These are phyloP conservation scores for Girardinus metallicus DNA, from an alignment of 2,797 vertebrate species.

Conservation along the genomic window DNA sequence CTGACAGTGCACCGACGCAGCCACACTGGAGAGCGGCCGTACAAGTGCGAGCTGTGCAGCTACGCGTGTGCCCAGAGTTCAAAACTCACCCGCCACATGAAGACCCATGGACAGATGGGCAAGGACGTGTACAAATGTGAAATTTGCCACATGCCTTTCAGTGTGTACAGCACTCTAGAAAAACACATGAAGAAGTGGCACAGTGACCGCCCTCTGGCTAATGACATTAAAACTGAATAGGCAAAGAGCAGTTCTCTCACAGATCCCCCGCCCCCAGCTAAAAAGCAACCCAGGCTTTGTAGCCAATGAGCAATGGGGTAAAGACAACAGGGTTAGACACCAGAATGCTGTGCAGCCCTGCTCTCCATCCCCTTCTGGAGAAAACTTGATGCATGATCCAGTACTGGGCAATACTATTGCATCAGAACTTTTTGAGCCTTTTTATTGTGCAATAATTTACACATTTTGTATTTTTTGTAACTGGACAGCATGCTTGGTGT, in stretches of 20 bases:
- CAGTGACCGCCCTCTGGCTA: constrained; percentile 96
- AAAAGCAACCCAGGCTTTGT: constrained; percentile 68
- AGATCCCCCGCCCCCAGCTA: constrained; percentile 56
- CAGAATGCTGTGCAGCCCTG: constrained; percentile 85
- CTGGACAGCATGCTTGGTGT: constrained; percentile 97
- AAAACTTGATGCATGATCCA: constrained; percentile 94
- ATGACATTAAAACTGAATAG: constrained; percentile 99
- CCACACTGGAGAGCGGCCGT: constrained; percentile 97
- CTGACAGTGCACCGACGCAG: constrained; percentile 98
- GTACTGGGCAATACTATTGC: constrained; percentile 93
- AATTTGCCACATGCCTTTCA: constrained; percentile 99
- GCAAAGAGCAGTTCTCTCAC: constrained; percentile 82
- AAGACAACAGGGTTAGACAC: constrained; percentile 77
- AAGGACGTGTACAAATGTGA: constrained; percentile 99
- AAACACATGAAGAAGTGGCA: constrained; percentile 99
- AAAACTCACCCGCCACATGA: constrained; percentile 99
- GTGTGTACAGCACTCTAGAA: constrained; percentile 99
- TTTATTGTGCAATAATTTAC: constrained; percentile 99
- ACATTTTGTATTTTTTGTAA: constrained; percentile 97
- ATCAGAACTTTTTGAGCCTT: constrained; percentile 98
- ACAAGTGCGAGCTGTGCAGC: constrained; percentile 99
- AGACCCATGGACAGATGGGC: constrained; percentile 99
- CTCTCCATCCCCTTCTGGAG: constrained; percentile 75
- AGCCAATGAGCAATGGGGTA: constrained; percentile 62
- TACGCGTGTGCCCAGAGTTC: constrained; percentile 99